Conservation (phyloP, 2,888 invertebrate genomes). For the Eulithis prunata region DNA sequence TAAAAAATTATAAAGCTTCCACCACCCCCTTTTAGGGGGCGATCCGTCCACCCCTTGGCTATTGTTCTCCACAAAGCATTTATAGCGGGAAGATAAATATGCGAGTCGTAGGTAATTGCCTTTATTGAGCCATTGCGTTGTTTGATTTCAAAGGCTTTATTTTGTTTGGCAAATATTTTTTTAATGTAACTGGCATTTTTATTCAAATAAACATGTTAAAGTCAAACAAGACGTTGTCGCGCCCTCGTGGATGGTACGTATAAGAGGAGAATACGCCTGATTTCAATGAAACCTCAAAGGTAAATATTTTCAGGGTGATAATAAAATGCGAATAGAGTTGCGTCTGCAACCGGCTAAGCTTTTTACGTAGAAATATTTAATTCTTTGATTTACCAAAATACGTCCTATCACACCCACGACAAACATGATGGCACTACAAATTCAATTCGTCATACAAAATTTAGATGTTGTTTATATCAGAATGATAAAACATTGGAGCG, state of each 20-base stretch:
- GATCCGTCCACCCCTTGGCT: conserved; percentile 49
- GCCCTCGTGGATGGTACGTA: conserved; percentile 16
- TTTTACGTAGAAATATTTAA: conserved; percentile 5
- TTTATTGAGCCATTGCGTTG: conserved; percentile 78
- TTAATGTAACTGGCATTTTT: conserved; percentile 31
- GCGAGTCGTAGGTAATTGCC: conserved; percentile 78
- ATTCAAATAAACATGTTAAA: conserved; percentile 29
- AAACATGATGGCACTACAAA: too few relatives aligned
- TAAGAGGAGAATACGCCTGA: conserved; percentile 22
- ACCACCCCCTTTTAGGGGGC: conserved; percentile 37
- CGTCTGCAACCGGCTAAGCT: neutral
- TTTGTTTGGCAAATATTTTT: conserved; percentile 49
- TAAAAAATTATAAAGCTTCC: conserved; percentile 84
- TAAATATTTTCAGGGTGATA: conserved; percentile 58
- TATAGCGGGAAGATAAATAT: conserved; percentile 79
- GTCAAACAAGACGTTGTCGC: conserved; percentile 32
- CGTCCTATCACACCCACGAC: too few relatives aligned
- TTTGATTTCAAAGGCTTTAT: conserved; percentile 78
- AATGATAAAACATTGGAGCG: too few relatives aligned
- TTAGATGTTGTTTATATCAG: too few relatives aligned
- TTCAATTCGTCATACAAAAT: too few relatives aligned
- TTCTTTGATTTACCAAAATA: too few relatives aligned
- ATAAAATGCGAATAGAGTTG: conserved; percentile 48
- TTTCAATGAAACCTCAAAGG: conserved; percentile 45
- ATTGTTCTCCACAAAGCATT: conserved; percentile 42